A percentile compares a stretch with the other conserved stretches of the same genome.
Evolutionary conservation across 2,888 invertebrate species (phyloP).

Genomic region (Heliconius hortense): DNA sequence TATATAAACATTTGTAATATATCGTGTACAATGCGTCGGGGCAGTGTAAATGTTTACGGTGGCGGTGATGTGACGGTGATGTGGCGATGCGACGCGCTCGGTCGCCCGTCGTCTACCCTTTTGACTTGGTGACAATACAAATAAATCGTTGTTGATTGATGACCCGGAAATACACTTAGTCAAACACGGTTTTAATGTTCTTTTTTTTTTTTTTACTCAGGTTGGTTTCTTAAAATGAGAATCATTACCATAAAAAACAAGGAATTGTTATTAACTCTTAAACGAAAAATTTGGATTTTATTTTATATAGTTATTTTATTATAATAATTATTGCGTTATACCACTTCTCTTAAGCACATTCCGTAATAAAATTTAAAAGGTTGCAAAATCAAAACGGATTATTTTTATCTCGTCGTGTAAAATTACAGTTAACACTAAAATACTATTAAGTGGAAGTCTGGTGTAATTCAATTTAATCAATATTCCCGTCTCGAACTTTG

Average conservation of each 20-base stretch:
- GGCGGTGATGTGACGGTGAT: conserved; percentile 49
- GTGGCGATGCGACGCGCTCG: conserved; percentile 48
- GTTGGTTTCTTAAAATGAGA: background rate
- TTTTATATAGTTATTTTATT: background rate
- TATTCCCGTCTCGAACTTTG: conserved; percentile 52
- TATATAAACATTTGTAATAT: conserved; percentile 67
- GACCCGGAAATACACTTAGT: conserved; percentile 46
- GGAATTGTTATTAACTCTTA: background rate
- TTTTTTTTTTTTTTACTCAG: background rate
- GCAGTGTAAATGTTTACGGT: conserved; percentile 57
- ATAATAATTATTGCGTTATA: background rate
- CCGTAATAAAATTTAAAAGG: conserved; percentile 1
- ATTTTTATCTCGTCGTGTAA: conserved; percentile 18
- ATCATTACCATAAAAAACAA: background rate
- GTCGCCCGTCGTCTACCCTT: conserved; percentile 41
- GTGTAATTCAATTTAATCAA: conserved; percentile 51
- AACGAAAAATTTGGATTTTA: background rate
- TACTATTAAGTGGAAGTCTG: conserved; percentile 34
- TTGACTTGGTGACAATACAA: conserved; percentile 47
- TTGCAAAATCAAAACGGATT: background rate
- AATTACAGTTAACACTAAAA: conserved; percentile 29
- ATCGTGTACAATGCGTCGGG: conserved; percentile 60
- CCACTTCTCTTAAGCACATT: background rate
- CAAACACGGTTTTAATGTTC: background rate
- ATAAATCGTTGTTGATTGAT: conserved; percentile 49